phyloP scores from a whole-genome alignment of 2,888 invertebrate species.

The Mesochorus sp. region DNA sequence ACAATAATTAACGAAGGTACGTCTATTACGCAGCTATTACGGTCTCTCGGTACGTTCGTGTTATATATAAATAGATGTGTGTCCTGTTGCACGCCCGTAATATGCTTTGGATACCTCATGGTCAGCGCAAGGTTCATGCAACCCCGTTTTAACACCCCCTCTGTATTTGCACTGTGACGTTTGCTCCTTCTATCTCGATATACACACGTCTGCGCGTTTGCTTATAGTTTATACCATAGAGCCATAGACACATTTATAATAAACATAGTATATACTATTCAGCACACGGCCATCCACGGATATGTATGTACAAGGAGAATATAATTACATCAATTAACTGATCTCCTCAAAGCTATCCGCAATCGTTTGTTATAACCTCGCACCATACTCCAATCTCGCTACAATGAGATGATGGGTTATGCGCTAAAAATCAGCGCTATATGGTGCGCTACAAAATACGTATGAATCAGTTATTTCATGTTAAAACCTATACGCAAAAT shows the following conservation, averaged over 20 bases:
- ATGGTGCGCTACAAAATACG: too few relatives aligned
- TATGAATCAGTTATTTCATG: too few relatives aligned
- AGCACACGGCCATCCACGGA: constrained; percentile 34
- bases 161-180: constrained; percentile 21
- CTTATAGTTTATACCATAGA: background rate
- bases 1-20: constrained; percentile 76
- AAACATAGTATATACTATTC: background rate
- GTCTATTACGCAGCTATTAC: constrained; percentile 73
- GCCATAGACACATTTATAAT: too few relatives aligned
- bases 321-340: constrained; percentile 76
- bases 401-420: background rate
- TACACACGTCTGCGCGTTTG: background rate
- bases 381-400: background rate
- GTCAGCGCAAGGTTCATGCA: constrained; percentile 2
- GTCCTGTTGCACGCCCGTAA: constrained; percentile 64
- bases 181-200: constrained; percentile 18
- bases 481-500: too few relatives aligned
- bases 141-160: constrained; percentile 16
- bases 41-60: constrained; percentile 53
- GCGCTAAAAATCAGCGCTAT: background rate
- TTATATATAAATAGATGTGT: constrained; percentile 70
- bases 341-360: constrained; percentile 58
- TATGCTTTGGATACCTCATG: constrained; percentile 51
- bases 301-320: constrained; percentile 65
- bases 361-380: constrained; percentile 10